Evolutionary conservation across 2,797 vertebrate species (phyloP), one percentile per base, ranked within the genome.

Genomic region (Chiroxiphia lanceolata): DNA sequence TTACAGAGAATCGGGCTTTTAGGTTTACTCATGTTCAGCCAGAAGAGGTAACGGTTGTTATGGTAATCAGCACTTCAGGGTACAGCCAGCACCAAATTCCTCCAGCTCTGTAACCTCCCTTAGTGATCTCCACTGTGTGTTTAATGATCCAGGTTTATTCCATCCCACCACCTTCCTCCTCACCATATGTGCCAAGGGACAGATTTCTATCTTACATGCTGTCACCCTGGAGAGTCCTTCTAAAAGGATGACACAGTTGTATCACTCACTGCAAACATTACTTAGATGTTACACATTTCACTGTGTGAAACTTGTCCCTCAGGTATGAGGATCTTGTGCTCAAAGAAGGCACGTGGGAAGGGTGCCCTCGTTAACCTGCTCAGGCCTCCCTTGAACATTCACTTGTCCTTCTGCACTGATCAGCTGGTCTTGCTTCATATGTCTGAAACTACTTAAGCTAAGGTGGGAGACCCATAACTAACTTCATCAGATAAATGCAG

Each of bases 111-210:
- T 31, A 68, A 45, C 20, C 27, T 88, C 40, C 34, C 25, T 40
- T 17, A 21, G 18, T 23, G 45, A 33, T 84, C 29, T 78, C n/a
- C 20, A 11, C 6, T 5, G 14, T 11, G 45, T 8, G 5, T 51
- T 68, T 33, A 42, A 16, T 29, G 16, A 88, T 25, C 23, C 27
- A 13, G 1, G 19, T 18, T 47, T 33, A 44, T 45, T 23, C 34
- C 23, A 57, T 15, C 36, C 45, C 12, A 8, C n/a, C 51, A 71
- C 29, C 29, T 25, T 64, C 23, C 71, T 77, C 59, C 51, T 65
- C 0, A 0, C 23, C 15, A 6, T 6, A 5, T 36, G 31, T 48
- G 10, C 36, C 25, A 33, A 72, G 31, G 50, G 57, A 68, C 53
- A 67, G 44, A 48, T 87, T 87, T 79, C 71, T 81, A 29, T 65